These are phyloP conservation scores for Eristalis tenax DNA, from an alignment of 2,888 invertebrate genomes.

Conservation along the genomic window DNA sequence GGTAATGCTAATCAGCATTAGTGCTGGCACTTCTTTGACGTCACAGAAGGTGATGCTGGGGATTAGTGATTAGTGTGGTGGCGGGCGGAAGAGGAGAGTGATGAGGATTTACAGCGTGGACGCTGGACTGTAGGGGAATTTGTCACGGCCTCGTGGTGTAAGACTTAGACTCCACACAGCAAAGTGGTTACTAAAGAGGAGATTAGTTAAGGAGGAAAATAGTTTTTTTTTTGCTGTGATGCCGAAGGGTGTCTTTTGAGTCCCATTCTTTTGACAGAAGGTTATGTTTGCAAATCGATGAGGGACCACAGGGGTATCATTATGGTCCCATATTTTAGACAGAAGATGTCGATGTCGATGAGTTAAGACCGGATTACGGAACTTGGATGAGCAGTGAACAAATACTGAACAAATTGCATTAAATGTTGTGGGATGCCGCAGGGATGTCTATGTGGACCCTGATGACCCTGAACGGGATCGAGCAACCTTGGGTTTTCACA, in stretches of 20 bases:
- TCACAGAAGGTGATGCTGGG: neutral
- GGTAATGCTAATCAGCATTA: conserved; percentile 1
- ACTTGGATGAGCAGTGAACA: too few relatives aligned
- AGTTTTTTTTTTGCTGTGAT: too few relatives aligned
- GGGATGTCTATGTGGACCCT: too few relatives aligned
- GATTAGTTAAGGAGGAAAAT: neutral
- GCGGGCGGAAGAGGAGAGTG: neutral
- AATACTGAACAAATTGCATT: too few relatives aligned
- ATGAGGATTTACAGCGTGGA: too few relatives aligned
- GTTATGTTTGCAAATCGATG: too few relatives aligned
- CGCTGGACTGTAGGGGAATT: neutral
- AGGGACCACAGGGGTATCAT: too few relatives aligned
- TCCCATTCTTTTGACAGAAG: neutral
- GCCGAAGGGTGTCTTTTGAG: neutral
- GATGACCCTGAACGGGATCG: too few relatives aligned
- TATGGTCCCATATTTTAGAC: neutral
- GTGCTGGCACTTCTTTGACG: neutral
- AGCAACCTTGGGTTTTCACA: too few relatives aligned
- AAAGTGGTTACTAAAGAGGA: neutral
- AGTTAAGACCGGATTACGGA: too few relatives aligned
- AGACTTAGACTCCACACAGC: neutral
- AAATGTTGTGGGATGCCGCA: too few relatives aligned
- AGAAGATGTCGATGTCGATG: neutral
- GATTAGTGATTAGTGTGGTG: neutral
- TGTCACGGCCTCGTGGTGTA: neutral